Percentiles rank a stretch among this genome's conserved stretches.
Evolutionary conservation across 1,140 invertebrate species (phyloP).

Genomic region (Galendromus occidentalis): DNA sequence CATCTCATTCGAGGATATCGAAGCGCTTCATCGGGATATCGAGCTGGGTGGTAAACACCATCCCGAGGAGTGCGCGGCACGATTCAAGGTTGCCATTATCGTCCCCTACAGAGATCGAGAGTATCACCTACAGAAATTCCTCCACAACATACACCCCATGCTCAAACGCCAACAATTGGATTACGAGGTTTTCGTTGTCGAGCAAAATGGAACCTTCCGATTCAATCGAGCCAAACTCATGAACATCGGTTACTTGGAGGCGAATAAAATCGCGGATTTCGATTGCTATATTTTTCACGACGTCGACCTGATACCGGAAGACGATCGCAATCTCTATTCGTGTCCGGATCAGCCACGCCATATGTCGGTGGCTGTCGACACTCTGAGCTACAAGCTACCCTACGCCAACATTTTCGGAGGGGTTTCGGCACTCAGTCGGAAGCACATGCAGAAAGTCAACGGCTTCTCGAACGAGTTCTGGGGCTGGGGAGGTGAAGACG

Average conservation of each 20-base stretch:
- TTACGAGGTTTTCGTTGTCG: slow-evolving; percentile 37
- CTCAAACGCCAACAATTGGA: slow-evolving; percentile 36
- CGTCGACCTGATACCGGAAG: slow-evolving; percentile 76
- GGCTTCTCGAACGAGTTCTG: slow-evolving; percentile 80
- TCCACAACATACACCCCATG: slow-evolving; percentile 36
- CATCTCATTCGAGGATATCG: slow-evolving; percentile 18
- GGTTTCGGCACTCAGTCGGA: slow-evolving; percentile 56
- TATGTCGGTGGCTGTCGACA: slow-evolving; percentile 23
- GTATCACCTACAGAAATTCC: slow-evolving; percentile 31
- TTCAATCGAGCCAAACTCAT: slow-evolving; percentile 84
- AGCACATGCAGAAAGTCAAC: slow-evolving; percentile 60
- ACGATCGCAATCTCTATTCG: slow-evolving; percentile 73
- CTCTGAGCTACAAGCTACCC: slow-evolving; percentile 22
- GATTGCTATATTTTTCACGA: slow-evolving; percentile 71
- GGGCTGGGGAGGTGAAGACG: slow-evolving; percentile 83
- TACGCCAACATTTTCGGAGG: slow-evolving; percentile 38
- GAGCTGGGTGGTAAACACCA: slow-evolving; percentile 21
- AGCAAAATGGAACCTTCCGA: slow-evolving; percentile 28
- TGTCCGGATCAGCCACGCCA: slow-evolving; percentile 43
- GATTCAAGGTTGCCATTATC: slow-evolving; percentile 30
- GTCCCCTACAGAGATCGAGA: slow-evolving; percentile 35
- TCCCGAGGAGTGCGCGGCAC: slow-evolving; percentile 20
- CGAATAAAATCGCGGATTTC: slow-evolving; percentile 42
- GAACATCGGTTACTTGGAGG: slow-evolving; percentile 83
- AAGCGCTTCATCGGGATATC: slow-evolving; percentile 16